Percentiles rank a stretch among this genome's conserved stretches.
phyloP scores from a whole-genome alignment of 2,797 vertebrate species.

The Ptychobarbus kaznakovi region DNA sequence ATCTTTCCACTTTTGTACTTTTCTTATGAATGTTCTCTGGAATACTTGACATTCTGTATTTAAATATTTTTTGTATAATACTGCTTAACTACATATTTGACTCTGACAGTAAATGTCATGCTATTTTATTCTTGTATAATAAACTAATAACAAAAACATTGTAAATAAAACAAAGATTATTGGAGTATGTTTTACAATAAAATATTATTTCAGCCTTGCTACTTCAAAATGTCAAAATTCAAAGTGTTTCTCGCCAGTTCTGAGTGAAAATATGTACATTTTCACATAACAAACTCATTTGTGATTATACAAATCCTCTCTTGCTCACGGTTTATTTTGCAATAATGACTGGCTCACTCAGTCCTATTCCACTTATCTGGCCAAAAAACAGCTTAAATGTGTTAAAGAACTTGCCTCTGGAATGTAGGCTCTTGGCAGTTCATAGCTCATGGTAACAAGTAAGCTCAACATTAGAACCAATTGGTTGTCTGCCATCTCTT shows the following conservation, averaged over 20 bases:
- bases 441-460: constrained; percentile 5
- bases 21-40: not conserved
- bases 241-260: not conserved
- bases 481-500: constrained; percentile 15
- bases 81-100: not conserved
- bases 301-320: not conserved
- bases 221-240: not conserved
- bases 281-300: not conserved
- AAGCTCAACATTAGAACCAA: constrained; percentile 6
- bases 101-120: not conserved
- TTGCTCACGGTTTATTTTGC: constrained; percentile 2
- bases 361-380: not conserved
- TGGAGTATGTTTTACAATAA: no score
- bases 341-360: not conserved
- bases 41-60: not conserved
- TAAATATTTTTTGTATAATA: not conserved
- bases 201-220: not conserved
- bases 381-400: not conserved
- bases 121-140: not conserved
- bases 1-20: not conserved
- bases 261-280: not conserved
- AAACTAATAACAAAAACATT: no score
- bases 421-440: not conserved
- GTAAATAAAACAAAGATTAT: no score
- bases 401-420: not conserved